Evolutionary conservation across 2,113 vertebrate genomes (phyloP).

Genomic region (Notothenia rossii): DNA sequence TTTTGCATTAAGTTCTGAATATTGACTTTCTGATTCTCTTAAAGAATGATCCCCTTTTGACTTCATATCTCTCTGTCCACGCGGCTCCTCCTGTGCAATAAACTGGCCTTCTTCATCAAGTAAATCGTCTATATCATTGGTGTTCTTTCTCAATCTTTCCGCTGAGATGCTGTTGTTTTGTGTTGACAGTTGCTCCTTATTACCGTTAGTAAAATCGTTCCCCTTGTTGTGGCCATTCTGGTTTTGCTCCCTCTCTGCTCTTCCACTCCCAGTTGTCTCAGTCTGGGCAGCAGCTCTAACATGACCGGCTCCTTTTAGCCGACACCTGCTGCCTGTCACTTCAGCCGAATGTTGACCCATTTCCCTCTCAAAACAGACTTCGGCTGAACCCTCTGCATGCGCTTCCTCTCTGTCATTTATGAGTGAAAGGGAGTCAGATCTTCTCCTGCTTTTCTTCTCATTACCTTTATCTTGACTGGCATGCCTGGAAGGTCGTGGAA

Average conservation of each 20-base stretch:
- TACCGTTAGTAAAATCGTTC: background rate
- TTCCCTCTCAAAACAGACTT: constrained; percentile 43
- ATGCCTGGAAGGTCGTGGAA: constrained; percentile 17
- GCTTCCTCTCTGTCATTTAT: constrained; percentile 10
- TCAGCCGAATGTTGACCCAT: constrained; percentile 60
- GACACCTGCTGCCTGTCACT: constrained; percentile 78
- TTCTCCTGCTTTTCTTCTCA: constrained; percentile 30
- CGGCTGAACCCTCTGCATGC: constrained; percentile 27
- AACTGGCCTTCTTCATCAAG: background rate
- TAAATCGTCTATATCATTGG: background rate
- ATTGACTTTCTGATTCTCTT: constrained; percentile 9
- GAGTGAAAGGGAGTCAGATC: constrained; percentile 9
- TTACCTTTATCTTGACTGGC: constrained; percentile 4
- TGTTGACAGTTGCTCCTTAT: background rate
- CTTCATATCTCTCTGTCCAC: background rate
- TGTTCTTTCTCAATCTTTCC: constrained; percentile 9
- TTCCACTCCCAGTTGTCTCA: constrained; percentile 57
- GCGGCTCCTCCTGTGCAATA: background rate
- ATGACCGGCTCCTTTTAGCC: constrained; percentile 68
- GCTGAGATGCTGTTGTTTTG: constrained; percentile 3
- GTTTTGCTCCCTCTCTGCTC: constrained; percentile 37
- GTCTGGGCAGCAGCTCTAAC: constrained; percentile 45
- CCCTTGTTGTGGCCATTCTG: constrained; percentile 3
- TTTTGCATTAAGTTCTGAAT: background rate
- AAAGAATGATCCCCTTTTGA: background rate